Evolutionary conservation across 2,888 invertebrate species (phyloP).

Genomic region (Flabesymbios commensalis): DNA sequence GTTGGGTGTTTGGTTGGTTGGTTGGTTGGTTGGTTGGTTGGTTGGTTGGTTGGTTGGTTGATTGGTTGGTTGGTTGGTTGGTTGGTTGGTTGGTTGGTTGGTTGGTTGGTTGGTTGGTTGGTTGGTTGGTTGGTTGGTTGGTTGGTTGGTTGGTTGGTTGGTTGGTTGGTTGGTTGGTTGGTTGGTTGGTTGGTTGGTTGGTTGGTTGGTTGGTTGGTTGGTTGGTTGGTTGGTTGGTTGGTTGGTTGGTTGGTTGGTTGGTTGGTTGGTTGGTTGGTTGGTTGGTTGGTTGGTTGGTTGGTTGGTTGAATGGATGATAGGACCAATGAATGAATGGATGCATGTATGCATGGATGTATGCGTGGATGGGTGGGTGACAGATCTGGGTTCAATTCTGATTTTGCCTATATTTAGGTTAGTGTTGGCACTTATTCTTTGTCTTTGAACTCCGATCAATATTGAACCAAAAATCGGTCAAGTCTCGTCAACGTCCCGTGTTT

Average conservation of each 20-base stretch:
- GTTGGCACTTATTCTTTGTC: no score
- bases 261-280: neutral
- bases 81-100: conserved; percentile 1
- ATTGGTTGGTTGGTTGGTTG: neutral
- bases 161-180: neutral
- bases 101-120: neutral
- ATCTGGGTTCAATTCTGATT: no score
- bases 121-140: conserved; percentile 1
- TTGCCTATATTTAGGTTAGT: no score
- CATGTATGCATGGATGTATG: no score
- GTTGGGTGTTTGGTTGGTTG: neutral
- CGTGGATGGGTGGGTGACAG: no score
- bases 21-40: neutral
- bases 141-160: neutral
- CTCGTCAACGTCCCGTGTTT: no score
- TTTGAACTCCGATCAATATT: no score
- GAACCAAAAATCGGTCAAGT: no score
- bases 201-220: neutral
- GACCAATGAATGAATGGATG: no score
- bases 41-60: neutral
- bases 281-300: no score
- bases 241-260: neutral
- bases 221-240: neutral
- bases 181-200: conserved; percentile 2
- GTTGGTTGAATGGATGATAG: no score